Percentiles rank a stretch among this genome's conserved stretches.
Conservation (phyloP, 2,888 invertebrate species). For the Epiblema foenella region DNA sequence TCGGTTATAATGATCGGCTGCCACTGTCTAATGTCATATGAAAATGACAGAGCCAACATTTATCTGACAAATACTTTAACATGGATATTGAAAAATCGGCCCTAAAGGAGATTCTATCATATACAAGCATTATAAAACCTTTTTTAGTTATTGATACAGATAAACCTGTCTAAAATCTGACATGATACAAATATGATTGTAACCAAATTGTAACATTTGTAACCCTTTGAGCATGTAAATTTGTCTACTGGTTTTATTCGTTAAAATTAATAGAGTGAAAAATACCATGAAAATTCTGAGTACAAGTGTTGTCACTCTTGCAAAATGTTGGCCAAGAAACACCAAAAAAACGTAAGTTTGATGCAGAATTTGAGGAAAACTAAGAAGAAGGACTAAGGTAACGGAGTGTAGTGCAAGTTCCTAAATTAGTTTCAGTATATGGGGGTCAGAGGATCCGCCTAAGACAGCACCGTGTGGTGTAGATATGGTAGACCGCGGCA, state of each 20-base stretch:
- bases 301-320: constrained; percentile 47
- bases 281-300: constrained; percentile 60
- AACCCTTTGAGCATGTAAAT: not conserved
- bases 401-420: not conserved
- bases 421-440: constrained; percentile 30
- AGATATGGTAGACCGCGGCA: constrained; percentile 67
- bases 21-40: no score
- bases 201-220: no score
- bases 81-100: no score
- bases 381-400: not conserved
- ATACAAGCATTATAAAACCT: not conserved
- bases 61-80: no score
- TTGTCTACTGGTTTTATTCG: not conserved
- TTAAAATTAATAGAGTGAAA: constrained; percentile 7
- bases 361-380: not conserved
- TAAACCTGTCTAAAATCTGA: constrained; percentile 22
- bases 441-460: constrained; percentile 51
- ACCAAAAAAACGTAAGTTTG: constrained; percentile 61
- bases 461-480: constrained; percentile 63
- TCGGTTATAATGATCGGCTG: no score
- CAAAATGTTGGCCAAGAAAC: constrained; percentile 56
- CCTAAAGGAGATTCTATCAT: no score
- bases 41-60: no score
- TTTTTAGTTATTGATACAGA: not conserved
- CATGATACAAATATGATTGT: no score